Base-by-base conservation (phyloP, 2,797 vertebrate species). In the Vespertilio murinus region DNA sequence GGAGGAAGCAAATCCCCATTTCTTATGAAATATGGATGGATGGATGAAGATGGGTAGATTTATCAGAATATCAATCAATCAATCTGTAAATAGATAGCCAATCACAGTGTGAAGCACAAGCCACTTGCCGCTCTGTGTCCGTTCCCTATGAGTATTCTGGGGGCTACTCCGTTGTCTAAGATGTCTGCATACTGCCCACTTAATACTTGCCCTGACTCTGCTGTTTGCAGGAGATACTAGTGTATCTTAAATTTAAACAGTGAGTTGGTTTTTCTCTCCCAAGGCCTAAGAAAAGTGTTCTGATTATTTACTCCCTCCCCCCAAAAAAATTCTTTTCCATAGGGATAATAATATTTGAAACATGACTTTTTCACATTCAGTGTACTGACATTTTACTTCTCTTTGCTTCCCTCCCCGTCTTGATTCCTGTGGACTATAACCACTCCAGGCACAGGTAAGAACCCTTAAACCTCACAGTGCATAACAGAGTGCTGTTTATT, bases 371-470 rank as follows among this genome's bases (percentile, higher is more conserved):
- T 93, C 20, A 80, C 13, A 45, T 40, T 49, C 33, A 59, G 22
- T 13, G 84, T 88, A 71, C 14, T 93, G 20, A 87, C 12, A 6
- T 82, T 80, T 86, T 47, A 59, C 13, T 74, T 82, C 10, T 92
- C 16, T 96, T 80, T 96, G 35, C 90, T 96, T 92, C 12, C 77
- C 94, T 97, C 6, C 95, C 11, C 94, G 95, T 88, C 67, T 81
- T 94, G 38, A 59, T 74, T 96, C 77, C 86, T 80, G 7, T n/a
- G 94, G 95, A 93, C 96, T 95, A 7, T 3, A 16, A n/a, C 92
- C 84, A 71, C 88, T 87, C 67, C 98, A 98, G 98, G 98, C 98
- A 88, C 98, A 98, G 98, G 98, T 98, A 98, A 98, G 98, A 84
- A n/a, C 67, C 83, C 74, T 90, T 42, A 94, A 95, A 84, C 45